These are phyloP conservation scores for Nothobranchius furzeri DNA, from an alignment of 2,113 vertebrate species.

Conservation along the genomic window DNA sequence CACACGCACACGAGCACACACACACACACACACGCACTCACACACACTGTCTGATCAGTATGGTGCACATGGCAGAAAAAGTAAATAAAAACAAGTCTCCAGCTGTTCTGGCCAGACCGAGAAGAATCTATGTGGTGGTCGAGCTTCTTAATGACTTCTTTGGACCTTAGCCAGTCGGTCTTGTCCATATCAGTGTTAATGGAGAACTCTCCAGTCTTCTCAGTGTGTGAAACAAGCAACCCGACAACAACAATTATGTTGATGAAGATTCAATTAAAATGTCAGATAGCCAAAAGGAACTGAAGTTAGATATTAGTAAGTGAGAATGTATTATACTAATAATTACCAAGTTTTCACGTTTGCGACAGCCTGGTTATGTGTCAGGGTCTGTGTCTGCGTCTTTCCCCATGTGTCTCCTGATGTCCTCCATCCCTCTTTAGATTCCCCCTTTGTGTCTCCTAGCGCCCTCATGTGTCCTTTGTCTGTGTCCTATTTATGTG, in stretches of 20 bases:
- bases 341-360: too few relatives aligned
- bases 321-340: too few relatives aligned
- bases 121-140: conserved; percentile 44
- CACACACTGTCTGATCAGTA: conserved; percentile 36
- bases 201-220: conserved; percentile 30
- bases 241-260: background rate
- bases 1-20: too few relatives aligned
- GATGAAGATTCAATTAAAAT: conserved; percentile 5
- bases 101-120: conserved; percentile 50
- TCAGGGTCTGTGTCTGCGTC: too few relatives aligned
- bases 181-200: conserved; percentile 28
- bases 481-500: too few relatives aligned
- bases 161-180: conserved; percentile 42
- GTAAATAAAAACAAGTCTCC: conserved; percentile 5
- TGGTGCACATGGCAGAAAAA: conserved; percentile 41
- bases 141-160: conserved; percentile 45
- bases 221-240: conserved; percentile 12
- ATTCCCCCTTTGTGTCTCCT: too few relatives aligned
- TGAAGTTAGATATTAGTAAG: background rate
- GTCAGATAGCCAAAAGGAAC: background rate
- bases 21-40: conserved; percentile 15
- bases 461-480: too few relatives aligned
- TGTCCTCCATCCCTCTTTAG: too few relatives aligned
- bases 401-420: too few relatives aligned
- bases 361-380: too few relatives aligned